Evolutionary conservation across 2,113 vertebrate species (phyloP).

Genomic region (Aegotheles bennettii): DNA sequence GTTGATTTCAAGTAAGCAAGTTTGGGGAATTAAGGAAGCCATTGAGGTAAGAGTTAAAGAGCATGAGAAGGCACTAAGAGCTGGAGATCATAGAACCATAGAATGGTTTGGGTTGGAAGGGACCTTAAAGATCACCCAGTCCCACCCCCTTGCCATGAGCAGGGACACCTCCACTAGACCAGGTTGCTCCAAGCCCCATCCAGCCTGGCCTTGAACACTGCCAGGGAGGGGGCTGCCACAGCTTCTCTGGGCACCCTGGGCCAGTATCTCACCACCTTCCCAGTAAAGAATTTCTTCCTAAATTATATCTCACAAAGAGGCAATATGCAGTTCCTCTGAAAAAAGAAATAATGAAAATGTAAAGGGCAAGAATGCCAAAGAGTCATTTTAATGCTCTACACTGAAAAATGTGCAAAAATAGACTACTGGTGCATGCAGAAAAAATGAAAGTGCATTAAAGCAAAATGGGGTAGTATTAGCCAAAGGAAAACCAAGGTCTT

Average conservation of each 20-base stretch:
- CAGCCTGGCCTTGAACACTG: too few relatives aligned
- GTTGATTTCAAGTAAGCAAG: background rate
- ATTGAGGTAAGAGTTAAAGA: background rate
- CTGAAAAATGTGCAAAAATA: background rate
- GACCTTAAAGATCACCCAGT: too few relatives aligned
- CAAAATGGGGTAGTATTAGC: background rate
- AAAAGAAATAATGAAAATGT: background rate
- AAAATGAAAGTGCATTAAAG: background rate
- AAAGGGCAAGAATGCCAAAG: background rate
- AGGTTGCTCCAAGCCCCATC: too few relatives aligned
- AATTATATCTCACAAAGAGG: background rate
- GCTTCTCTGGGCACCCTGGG: too few relatives aligned
- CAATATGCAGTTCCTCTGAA: background rate
- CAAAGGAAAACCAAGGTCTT: background rate
- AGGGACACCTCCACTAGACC: too few relatives aligned
- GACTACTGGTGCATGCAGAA: background rate
- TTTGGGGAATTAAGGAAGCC: background rate
- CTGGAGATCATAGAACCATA: background rate
- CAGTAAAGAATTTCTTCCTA: too few relatives aligned
- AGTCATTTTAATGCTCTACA: fast-evolving
- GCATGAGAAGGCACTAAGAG: background rate
- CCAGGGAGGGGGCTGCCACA: too few relatives aligned
- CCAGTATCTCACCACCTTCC: too few relatives aligned
- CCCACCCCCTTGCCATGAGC: too few relatives aligned
- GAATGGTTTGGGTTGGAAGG: too few relatives aligned